These are phyloP conservation scores for Phaetusa simplex DNA, from an alignment of 2,113 vertebrate genomes.

Conservation along the genomic window DNA sequence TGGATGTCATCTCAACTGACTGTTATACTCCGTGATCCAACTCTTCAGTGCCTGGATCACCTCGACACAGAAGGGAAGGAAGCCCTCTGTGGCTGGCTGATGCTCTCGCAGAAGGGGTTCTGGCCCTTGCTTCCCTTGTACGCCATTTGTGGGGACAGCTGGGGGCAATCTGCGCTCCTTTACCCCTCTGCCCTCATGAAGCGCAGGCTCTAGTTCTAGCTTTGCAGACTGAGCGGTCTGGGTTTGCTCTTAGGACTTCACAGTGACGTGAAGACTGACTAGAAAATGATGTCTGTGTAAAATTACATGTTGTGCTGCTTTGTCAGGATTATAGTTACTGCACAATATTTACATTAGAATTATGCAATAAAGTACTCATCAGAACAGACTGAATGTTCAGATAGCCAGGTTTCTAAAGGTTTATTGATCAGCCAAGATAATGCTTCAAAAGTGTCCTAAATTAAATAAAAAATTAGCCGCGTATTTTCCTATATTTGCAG, in stretches of 20 bases:
- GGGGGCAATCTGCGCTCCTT: too few species aligned
- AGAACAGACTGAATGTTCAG: neutral
- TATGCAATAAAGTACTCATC: neutral
- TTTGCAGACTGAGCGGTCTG: neutral
- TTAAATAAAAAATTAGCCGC: neutral
- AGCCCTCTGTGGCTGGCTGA: neutral
- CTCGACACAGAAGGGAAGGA: neutral
- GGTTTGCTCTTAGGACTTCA: neutral
- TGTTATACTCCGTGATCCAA: fast-evolving
- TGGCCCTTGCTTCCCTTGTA: neutral
- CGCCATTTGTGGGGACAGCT: fast-evolving
- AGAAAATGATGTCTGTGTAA: neutral
- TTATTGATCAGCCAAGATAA: neutral
- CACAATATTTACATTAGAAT: neutral
- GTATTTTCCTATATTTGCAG: neutral
- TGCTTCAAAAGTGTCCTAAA: neutral
- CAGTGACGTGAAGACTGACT: neutral
- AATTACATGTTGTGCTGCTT: neutral
- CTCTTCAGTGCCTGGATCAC: neutral
- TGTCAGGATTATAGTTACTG: neutral
- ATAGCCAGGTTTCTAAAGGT: neutral
- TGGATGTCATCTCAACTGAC: neutral
- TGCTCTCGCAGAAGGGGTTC: neutral
- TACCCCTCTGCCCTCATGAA: neutral
- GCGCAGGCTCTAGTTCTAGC: neutral